A percentile compares a stretch with the other conserved stretches of the same genome.
Conservation (phyloP, 2,113 vertebrate species). For the Hiodon alosoides region DNA sequence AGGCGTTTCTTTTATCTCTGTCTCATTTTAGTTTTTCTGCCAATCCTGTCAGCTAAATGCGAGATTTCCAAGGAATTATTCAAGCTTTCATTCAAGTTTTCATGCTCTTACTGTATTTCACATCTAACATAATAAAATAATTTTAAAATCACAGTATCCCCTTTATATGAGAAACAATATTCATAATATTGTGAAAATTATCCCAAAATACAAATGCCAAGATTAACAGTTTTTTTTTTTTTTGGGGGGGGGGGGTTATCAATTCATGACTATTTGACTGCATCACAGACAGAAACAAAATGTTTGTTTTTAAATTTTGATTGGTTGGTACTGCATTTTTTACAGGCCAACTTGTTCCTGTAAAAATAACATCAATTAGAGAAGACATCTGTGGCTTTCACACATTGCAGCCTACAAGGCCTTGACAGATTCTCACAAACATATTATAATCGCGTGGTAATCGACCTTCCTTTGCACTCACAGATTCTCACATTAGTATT, state of each 20-base stretch:
- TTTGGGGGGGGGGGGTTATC: not conserved
- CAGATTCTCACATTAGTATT: not conserved
- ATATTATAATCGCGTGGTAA: constrained; percentile 6
- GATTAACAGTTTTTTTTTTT: too few species aligned
- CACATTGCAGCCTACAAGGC: not conserved
- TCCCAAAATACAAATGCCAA: not conserved
- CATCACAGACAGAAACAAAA: not conserved
- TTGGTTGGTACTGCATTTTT: not conserved
- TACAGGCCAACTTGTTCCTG: constrained; percentile 15
- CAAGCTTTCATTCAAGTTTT: not conserved
- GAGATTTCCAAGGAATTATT: not conserved
- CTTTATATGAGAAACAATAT: too few species aligned
- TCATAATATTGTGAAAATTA: not conserved
- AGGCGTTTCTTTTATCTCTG: not conserved
- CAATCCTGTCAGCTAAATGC: not conserved
- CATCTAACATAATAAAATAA: not conserved
- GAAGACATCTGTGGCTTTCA: not conserved
- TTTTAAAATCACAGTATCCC: not conserved
- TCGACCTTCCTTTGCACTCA: constrained; percentile 2
- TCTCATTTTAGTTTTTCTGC: too few species aligned
- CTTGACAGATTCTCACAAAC: not conserved
- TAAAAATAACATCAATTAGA: constrained; percentile 9
- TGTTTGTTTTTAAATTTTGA: not conserved
- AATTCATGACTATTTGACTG: not conserved
- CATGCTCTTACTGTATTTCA: too few species aligned